Evolutionary conservation across 2,888 invertebrate genomes (phyloP).

Genomic region (Sphaerophoria rueppellii): DNA sequence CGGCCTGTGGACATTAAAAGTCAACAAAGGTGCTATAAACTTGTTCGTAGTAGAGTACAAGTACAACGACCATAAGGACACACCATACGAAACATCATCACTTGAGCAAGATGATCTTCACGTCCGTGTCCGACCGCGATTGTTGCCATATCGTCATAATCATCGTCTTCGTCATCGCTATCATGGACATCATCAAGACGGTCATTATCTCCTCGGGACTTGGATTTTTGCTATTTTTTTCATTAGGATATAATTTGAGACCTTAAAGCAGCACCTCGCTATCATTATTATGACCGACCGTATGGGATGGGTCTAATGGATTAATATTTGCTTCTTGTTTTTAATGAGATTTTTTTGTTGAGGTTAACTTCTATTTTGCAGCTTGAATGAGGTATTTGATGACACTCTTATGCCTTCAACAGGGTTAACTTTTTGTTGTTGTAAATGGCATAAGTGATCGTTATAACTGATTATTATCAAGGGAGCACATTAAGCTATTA

Average conservation of each 20-base stretch:
- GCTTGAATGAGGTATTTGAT: conserved; percentile 3
- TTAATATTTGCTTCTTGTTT: conserved; percentile 19
- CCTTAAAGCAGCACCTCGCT: conserved; percentile 18
- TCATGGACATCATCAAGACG: conserved; percentile 44
- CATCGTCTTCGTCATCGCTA: conserved; percentile 48
- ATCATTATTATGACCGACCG: background rate
- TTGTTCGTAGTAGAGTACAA: conserved; percentile 54
- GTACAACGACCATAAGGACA: conserved; percentile 42
- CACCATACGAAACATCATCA: conserved; percentile 43
- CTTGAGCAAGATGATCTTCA: conserved; percentile 26
- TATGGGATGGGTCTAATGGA: background rate
- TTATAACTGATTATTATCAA: no score
- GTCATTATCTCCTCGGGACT: conserved; percentile 45
- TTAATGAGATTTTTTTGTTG: conserved; percentile 24
- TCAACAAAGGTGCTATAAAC: conserved; percentile 69
- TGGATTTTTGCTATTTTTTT: conserved; percentile 18
- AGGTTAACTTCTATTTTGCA: background rate
- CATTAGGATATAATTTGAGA: conserved; percentile 36
- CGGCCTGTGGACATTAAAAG: conserved; percentile 25
- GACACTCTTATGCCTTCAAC: conserved; percentile 12
- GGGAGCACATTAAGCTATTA: no score
- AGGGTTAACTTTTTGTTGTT: background rate
- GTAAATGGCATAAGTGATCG: no score
- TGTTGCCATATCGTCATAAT: conserved; percentile 15
- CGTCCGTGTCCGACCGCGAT: background rate